These are phyloP conservation scores for Dipodomys stephensi DNA, from an alignment of 2,113 vertebrate species.

Conservation along the genomic window DNA sequence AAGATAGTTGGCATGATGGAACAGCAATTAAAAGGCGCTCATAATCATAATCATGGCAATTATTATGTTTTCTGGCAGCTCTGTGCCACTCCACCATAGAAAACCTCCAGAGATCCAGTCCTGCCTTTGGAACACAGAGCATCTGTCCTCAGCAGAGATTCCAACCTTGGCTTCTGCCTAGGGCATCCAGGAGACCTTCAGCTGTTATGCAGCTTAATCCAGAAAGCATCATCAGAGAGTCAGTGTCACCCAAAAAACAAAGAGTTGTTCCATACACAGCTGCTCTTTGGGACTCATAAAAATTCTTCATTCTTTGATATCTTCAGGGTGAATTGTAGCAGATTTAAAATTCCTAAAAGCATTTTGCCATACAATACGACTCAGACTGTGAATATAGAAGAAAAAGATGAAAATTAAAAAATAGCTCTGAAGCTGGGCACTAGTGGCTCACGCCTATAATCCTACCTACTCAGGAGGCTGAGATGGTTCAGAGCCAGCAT, in stretches of 20 bases:
- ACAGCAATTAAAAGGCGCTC: slow-evolving; percentile 55
- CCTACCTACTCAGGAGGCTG: too few relatives aligned
- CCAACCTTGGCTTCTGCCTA: background rate
- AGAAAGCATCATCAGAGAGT: background rate
- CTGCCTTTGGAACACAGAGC: background rate
- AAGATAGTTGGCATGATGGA: slow-evolving; percentile 37
- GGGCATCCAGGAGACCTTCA: background rate
- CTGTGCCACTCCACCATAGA: background rate
- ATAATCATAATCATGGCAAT: slow-evolving; percentile 53
- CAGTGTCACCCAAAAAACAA: background rate
- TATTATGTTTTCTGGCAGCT: slow-evolving; percentile 52
- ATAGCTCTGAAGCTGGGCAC: background rate
- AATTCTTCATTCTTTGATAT: slow-evolving; percentile 10
- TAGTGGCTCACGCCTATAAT: too few relatives aligned
- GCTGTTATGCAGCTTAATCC: background rate
- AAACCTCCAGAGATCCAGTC: slow-evolving; percentile 3
- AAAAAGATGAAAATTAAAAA: background rate
- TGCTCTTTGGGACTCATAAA: background rate
- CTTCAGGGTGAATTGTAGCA: background rate
- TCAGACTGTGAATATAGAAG: slow-evolving; percentile 47
- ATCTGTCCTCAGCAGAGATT: background rate
- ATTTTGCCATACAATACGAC: slow-evolving; percentile 23
- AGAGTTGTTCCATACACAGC: background rate
- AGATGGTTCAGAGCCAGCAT: too few relatives aligned
- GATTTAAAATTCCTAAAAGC: slow-evolving; percentile 33